Evolutionary conservation across 2,888 invertebrate species (phyloP).

Genomic region (Ptychoptera contaminata): DNA sequence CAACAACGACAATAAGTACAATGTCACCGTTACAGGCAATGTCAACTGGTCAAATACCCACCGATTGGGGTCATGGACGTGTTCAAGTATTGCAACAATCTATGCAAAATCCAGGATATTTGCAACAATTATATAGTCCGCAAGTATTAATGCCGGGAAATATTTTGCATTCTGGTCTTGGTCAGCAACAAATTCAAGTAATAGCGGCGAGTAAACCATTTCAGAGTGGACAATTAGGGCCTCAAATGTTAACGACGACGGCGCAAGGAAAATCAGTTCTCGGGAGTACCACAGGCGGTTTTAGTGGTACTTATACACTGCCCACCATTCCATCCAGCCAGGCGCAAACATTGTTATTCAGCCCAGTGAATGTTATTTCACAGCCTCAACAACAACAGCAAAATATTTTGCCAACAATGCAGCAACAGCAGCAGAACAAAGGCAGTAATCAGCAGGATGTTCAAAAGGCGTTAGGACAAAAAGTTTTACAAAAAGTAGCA

Average conservation of each 20-base stretch:
- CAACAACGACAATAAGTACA: slow-evolving; percentile 49
- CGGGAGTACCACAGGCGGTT: slow-evolving; percentile 21
- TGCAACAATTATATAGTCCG: slow-evolving; percentile 58
- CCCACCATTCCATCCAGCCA: slow-evolving; percentile 64
- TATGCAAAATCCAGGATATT: slow-evolving; percentile 52
- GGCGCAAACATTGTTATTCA: slow-evolving; percentile 62
- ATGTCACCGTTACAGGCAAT: slow-evolving; percentile 62
- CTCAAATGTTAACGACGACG: slow-evolving; percentile 65
- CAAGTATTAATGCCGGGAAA: slow-evolving; percentile 74
- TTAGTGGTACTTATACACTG: slow-evolving; percentile 50
- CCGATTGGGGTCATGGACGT: slow-evolving; percentile 59
- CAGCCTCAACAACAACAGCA: slow-evolving; percentile 30
- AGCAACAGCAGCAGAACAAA: slow-evolving; percentile 19
- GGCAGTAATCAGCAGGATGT: slow-evolving; percentile 19
- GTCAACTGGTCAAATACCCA: slow-evolving; percentile 40
- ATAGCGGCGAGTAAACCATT: slow-evolving; percentile 73
- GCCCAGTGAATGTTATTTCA: slow-evolving; percentile 34
- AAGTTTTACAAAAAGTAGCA: slow-evolving; percentile 38
- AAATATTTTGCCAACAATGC: slow-evolving; percentile 25
- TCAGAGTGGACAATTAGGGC: slow-evolving; percentile 58
- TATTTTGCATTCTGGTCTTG: slow-evolving; percentile 39
- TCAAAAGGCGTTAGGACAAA: slow-evolving; percentile 30
- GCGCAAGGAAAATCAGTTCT: slow-evolving; percentile 55
- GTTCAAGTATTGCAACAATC: slow-evolving; percentile 75
- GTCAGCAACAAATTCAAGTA: slow-evolving; percentile 41